Base-by-base conservation (phyloP, 1,140 invertebrate genomes). In the Listronotus bonariensis region DNA sequence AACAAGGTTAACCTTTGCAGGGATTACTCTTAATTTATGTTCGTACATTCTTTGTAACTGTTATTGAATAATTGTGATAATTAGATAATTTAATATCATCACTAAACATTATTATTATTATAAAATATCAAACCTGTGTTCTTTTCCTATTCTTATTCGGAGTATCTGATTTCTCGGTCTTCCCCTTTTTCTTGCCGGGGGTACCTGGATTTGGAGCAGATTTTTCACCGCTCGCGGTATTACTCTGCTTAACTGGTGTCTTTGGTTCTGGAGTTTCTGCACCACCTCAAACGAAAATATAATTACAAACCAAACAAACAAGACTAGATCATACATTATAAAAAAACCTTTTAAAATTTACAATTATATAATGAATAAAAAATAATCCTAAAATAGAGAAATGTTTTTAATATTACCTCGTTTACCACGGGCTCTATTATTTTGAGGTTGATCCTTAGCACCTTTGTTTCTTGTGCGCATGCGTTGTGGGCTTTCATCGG, bases 381-480 rank as follows among this genome's bases (percentile, higher is more conserved):
- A 9, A n/a, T 45, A 8, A 45, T 6, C 14, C 14, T 17, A 45
- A 45, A 17, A 17, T 5, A 26, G 20, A 26, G 5, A 26, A 26
- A 26, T 26, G 5, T 15, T 45, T 45, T 1, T 4, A 9, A n/a
- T 45, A 45, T 17, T 51, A 65, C 62, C 61, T 74, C 87, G 64
- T 79, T 76, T 76, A 10, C 74, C 72, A 18, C 76, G 67, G 74
- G 78, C 75, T 76, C 76, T 82, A 84, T 80, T 65, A 12, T 68
- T 83, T 12, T 56, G 10, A 12, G 63, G 45, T 84, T 89, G 81
- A 80, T 91, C 89, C 80, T 92, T 92, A 26, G 88, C 81, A 65
- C 82, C 85, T 80, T 93, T 92, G 72, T 93, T 94, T 69, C 92
- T 83, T 38, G 92, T 95, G 76, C 92, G 86, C 89, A 94, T 93